Conservation (phyloP, 2,888 invertebrate species). For the Bibio marci region DNA sequence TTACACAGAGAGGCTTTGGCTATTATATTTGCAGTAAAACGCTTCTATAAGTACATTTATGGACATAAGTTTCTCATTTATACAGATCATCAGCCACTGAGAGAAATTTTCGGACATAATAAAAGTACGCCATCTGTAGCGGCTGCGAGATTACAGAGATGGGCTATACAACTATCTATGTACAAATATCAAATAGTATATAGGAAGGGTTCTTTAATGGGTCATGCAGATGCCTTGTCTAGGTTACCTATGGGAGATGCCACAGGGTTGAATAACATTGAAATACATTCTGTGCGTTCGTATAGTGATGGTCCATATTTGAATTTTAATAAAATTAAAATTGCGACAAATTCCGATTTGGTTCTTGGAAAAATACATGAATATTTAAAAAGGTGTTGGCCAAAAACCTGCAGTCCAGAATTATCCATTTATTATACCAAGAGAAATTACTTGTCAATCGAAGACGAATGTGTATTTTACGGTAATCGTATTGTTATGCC, state of each 20-base stretch:
- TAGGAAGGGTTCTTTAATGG: no score
- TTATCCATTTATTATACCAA: neutral
- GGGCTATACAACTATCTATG: neutral
- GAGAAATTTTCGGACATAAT: neutral
- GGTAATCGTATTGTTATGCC: conserved; percentile 6
- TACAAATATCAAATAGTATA: neutral
- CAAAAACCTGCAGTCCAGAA: no score
- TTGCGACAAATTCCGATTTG: no score
- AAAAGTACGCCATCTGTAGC: neutral
- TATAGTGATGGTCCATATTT: no score
- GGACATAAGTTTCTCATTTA: conserved; percentile 4
- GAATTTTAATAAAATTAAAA: no score
- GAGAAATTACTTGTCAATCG: conserved; percentile 9
- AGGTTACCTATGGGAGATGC: no score
- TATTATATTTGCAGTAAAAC: conserved; percentile 1
- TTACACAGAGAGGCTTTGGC: neutral
- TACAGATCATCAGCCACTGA: conserved; percentile 3
- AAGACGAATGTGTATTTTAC: conserved; percentile 6
- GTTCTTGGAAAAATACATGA: no score
- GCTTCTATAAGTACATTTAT: conserved; percentile 7
- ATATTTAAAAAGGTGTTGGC: no score
- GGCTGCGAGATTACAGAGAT: neutral
- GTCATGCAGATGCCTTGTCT: no score
- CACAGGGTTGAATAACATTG: neutral
- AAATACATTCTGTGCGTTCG: neutral